Base-by-base conservation (phyloP, 2,113 vertebrate species). In the Neoarius graeffei region DNA sequence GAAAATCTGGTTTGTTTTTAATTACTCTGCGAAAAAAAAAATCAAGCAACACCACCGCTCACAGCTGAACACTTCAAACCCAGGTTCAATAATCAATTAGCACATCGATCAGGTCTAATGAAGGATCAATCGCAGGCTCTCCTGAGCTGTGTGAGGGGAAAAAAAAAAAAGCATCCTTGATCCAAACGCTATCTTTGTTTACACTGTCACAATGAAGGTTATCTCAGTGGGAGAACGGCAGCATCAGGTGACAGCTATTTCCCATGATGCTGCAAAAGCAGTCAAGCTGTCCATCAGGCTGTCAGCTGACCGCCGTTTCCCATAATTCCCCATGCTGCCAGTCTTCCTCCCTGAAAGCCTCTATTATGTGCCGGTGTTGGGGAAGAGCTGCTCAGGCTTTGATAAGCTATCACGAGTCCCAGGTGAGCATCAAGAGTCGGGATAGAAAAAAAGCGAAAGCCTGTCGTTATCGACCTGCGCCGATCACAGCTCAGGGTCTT, bases 391-490 rank as follows among this genome's bases (percentile, higher is more conserved):
- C 97, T 97, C 95, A 93, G 95, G 97, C 97, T 98, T 99, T 98
- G 98, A 99, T 99, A 99, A 99, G 97, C 96, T 99, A 99, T 99
- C 98, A 97, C 96, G 95, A 94, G 95, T 99, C 98, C 98, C 98
- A 99, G 98, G 97, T 98, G 97, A 99, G 96, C 94, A 94, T 92
- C 93, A 92, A 94, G 83, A 69, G 27, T 85, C 66, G 42, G 83
- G 54, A 97, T 96, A 96, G 96, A 96, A 94, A 95, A 94, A 94
- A 95, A 95, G 96, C n/a, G 52, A 94, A 92, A 90, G 90, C 91
- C 92, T 91, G 92, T 93, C 94, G 95, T 96, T 96, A 96, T 97
- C 95, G 95, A 95, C 93, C 95, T 94, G 94, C 93, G 92, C 84
- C 71, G 87, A 84, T 71, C 86, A 50, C 80, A 19, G 77, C 74